phyloP scores from a whole-genome alignment of 2,113 vertebrate genomes.

The Bos indicus region DNA sequence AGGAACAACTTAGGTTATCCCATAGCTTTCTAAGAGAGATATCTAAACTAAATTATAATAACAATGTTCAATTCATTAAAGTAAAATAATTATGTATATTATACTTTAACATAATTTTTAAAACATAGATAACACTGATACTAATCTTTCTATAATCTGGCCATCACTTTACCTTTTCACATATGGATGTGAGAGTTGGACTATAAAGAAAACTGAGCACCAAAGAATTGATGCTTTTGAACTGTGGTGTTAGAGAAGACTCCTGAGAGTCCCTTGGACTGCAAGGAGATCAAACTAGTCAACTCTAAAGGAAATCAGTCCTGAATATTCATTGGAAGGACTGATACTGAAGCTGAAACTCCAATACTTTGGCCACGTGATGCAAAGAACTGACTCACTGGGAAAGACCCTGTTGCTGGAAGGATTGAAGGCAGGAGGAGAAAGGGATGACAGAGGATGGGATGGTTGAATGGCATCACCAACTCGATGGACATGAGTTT shows the following conservation, averaged over 20 bases:
- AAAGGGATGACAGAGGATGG: background rate
- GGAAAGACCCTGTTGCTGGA: background rate
- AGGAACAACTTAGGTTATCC: background rate
- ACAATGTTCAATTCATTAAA: conserved; percentile 1
- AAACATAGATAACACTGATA: background rate
- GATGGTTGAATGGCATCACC: background rate
- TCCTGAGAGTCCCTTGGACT: background rate
- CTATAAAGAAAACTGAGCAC: background rate
- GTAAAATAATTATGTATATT: background rate
- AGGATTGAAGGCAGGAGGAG: background rate
- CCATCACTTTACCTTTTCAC: background rate
- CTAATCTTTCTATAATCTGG: background rate
- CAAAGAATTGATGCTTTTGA: background rate
- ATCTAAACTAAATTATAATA: background rate
- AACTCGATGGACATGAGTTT: background rate
- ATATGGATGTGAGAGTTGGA: background rate
- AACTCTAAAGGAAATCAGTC: background rate
- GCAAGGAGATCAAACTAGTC: background rate
- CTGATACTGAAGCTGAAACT: background rate
- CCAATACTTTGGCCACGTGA: background rate
- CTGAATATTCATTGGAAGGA: background rate
- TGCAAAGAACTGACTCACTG: background rate
- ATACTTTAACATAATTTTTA: background rate
- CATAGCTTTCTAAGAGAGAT: background rate
- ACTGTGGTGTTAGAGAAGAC: background rate